These are phyloP conservation scores for Setipinna tenuifilis DNA, from an alignment of 2,797 vertebrate genomes.

Conservation along the genomic window DNA sequence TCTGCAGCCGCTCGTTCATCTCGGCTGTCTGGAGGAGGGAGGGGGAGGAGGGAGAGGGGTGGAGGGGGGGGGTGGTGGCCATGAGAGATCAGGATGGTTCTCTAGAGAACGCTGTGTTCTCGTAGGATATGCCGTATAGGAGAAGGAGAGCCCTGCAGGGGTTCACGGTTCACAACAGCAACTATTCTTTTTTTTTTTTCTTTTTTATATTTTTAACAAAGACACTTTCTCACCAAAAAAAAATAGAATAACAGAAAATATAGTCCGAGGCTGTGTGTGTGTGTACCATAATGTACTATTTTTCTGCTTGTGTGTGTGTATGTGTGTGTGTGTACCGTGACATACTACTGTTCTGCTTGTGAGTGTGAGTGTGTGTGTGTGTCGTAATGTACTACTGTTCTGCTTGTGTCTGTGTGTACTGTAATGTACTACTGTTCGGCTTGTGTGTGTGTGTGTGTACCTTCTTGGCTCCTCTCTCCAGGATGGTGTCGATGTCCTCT, in stretches of 20 bases:
- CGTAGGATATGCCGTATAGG: not conserved
- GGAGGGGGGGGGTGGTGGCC: not conserved
- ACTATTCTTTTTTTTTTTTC: no score
- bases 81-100: not conserved
- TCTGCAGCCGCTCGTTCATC: conserved; percentile 85
- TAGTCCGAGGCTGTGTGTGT: no score
- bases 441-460: conserved; percentile 56
- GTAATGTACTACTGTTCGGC: no score
- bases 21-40: conserved; percentile 77
- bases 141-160: no score
- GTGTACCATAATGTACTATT: no score
- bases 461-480: conserved; percentile 89
- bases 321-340: not conserved
- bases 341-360: no score
- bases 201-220: not conserved
- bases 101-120: not conserved
- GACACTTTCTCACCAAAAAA: no score
- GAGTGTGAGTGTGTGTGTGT: not conserved
- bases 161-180: not conserved
- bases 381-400: conserved; percentile 53
- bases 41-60: no score
- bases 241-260: no score
- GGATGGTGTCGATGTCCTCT: conserved; percentile 83
- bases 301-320: not conserved
- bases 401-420: no score